phyloP scores from a whole-genome alignment of 2,797 vertebrate species.

The Sphenodon punctatus region DNA sequence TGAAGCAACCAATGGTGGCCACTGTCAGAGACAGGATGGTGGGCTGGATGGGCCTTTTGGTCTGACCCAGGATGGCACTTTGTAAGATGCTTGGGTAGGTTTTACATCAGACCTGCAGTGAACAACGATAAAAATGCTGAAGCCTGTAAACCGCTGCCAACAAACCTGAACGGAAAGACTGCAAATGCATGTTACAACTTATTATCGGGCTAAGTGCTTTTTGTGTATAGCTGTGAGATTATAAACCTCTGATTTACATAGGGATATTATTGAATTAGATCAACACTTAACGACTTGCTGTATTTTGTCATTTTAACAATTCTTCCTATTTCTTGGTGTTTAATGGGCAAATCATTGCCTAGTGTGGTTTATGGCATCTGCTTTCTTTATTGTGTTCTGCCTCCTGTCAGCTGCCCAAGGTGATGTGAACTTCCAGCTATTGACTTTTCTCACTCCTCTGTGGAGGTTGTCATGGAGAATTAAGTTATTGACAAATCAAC shows the following conservation, averaged over 20 bases:
- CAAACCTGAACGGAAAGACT: conserved; percentile 9
- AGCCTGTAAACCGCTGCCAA: no score
- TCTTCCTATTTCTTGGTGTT: conserved; percentile 75
- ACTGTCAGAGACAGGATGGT: no score
- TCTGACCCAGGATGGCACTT: no score
- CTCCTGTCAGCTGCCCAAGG: conserved; percentile 72
- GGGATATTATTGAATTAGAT: conserved; percentile 65
- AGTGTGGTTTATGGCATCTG: conserved; percentile 72
- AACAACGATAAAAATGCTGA: conserved; percentile 10
- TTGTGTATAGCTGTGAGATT: conserved; percentile 8
- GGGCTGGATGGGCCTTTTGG: no score
- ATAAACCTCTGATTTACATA: conserved; percentile 62
- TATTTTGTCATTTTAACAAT: conserved; percentile 73
- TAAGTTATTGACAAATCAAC: conserved; percentile 77
- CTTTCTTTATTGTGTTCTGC: conserved; percentile 73
- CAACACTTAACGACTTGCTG: conserved; percentile 50
- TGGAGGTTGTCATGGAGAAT: conserved; percentile 74
- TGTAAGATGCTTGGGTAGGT: neutral
- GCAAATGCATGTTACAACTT: conserved; percentile 35
- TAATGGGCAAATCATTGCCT: conserved; percentile 80
- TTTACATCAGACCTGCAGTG: neutral
- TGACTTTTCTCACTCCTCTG: conserved; percentile 76
- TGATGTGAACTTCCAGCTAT: conserved; percentile 74
- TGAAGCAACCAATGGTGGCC: no score
- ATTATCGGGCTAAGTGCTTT: conserved; percentile 49